Conservation (phyloP, 2,113 vertebrate genomes). For the Pachypanchax playfairii region DNA sequence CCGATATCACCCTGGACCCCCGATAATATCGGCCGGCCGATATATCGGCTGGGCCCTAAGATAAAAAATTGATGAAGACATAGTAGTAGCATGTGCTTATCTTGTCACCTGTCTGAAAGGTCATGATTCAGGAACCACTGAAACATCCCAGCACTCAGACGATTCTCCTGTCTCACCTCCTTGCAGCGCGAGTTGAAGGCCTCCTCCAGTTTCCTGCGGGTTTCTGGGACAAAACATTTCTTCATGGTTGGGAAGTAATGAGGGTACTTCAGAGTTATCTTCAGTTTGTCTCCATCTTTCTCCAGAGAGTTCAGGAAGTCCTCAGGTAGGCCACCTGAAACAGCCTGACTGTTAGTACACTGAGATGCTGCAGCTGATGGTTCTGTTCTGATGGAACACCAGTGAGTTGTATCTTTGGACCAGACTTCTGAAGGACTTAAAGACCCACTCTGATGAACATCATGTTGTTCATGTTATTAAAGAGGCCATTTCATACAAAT, state of each 20-base stretch:
- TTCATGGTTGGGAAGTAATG: conserved; percentile 98
- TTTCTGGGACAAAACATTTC: conserved; percentile 93
- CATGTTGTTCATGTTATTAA: too few relatives aligned
- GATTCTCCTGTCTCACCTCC: conserved; percentile 77
- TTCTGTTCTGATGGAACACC: not conserved
- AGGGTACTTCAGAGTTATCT: conserved; percentile 95
- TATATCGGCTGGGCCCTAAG: too few relatives aligned
- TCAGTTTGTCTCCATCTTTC: conserved; percentile 85
- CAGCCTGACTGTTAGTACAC: not conserved
- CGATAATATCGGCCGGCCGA: too few relatives aligned
- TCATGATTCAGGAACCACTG: too few relatives aligned
- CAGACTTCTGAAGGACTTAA: too few relatives aligned
- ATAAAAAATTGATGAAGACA: too few relatives aligned
- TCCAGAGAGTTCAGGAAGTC: conserved; percentile 94
- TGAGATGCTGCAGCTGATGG: not conserved
- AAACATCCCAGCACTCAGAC: not conserved
- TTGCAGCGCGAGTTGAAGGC: conserved; percentile 97
- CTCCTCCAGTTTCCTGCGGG: conserved; percentile 86
- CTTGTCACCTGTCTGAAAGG: too few relatives aligned
- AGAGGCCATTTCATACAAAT: too few relatives aligned
- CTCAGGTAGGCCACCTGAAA: conserved; percentile 91
- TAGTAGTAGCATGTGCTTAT: too few relatives aligned
- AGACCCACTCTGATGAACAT: too few relatives aligned
- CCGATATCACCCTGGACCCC: too few relatives aligned
- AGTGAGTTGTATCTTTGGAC: too few relatives aligned